phyloP scores from a whole-genome alignment of 2,797 vertebrate species.

The Gymnopithys bicolor region DNA sequence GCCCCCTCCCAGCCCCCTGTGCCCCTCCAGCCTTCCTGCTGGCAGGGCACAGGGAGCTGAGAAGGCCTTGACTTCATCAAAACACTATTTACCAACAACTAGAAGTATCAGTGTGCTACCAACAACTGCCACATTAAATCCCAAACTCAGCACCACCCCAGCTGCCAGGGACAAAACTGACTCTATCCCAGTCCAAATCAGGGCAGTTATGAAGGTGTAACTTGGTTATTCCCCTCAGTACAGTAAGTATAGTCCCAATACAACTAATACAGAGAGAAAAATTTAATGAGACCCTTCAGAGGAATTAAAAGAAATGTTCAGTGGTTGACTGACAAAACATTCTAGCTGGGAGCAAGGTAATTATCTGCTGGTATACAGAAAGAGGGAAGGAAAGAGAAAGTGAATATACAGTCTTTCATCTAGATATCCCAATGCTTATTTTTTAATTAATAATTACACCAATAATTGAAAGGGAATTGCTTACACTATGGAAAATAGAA shows the following conservation, averaged over 20 bases:
- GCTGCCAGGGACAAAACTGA: not conserved
- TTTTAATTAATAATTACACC: not conserved
- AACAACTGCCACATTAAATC: not conserved
- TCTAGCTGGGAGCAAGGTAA: not conserved
- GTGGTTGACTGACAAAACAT: not conserved
- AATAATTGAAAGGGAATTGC: not conserved
- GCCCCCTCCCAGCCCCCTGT: not conserved
- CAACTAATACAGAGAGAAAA: not conserved
- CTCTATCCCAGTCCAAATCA: not conserved
- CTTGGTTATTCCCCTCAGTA: not conserved
- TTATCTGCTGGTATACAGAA: not conserved
- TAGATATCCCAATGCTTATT: not conserved
- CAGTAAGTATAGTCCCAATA: not conserved
- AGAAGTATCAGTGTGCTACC: not conserved
- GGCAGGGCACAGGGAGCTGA: not conserved
- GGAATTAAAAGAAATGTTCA: not conserved
- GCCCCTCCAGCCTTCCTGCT: not conserved
- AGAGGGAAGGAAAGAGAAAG: not conserved
- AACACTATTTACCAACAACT: not conserved
- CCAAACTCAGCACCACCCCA: not conserved
- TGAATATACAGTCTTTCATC: not conserved
- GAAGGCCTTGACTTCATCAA: not conserved
- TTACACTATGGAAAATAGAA: not conserved
- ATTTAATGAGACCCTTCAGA: not conserved
- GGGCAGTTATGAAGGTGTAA: not conserved